phyloP scores from a whole-genome alignment of 92 coral and sea anemone species.

The Palythoa heliodiscus region DNA sequence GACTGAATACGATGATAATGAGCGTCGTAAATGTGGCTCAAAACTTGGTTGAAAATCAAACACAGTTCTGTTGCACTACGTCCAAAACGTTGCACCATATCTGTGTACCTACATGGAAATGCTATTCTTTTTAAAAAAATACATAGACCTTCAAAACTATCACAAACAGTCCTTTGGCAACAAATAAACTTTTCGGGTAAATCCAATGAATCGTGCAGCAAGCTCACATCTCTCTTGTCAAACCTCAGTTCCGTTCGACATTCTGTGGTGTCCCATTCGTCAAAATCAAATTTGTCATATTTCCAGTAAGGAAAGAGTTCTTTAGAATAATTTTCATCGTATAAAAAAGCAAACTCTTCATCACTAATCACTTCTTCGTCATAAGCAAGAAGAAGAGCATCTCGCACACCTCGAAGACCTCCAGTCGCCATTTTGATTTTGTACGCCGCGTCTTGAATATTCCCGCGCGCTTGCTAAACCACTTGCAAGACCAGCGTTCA shows the following conservation, averaged over 20 bases:
- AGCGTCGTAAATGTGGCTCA: slow-evolving; percentile 1
- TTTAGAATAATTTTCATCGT: slow-evolving; percentile 31
- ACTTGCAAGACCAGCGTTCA: slow-evolving; percentile 1
- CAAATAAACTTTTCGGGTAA: neutral
- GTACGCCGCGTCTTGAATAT: neutral
- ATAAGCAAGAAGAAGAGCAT: slow-evolving; percentile 21
- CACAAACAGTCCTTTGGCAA: neutral
- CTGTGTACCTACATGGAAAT: no score
- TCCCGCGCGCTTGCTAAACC: slow-evolving; percentile 11
- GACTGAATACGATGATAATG: slow-evolving; percentile 16
- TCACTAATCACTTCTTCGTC: slow-evolving; percentile 35
- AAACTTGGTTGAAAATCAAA: neutral
- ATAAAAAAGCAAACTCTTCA: slow-evolving; percentile 47
- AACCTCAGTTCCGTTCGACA: slow-evolving; percentile 41
- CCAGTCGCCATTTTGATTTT: neutral
- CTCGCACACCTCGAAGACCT: slow-evolving; percentile 14
- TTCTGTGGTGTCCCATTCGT: slow-evolving; percentile 44
- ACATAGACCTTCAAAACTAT: no score
- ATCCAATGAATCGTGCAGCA: slow-evolving; percentile 14
- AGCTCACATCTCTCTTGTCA: slow-evolving; percentile 32
- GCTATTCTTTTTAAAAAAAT: no score
- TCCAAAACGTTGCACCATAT: no score
- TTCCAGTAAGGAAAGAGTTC: slow-evolving; percentile 45
- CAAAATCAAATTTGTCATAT: slow-evolving; percentile 38
- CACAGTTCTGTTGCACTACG: no score